phyloP scores from a whole-genome alignment of 2,888 invertebrate species.

The Stenoptilia bipunctidactyla region DNA sequence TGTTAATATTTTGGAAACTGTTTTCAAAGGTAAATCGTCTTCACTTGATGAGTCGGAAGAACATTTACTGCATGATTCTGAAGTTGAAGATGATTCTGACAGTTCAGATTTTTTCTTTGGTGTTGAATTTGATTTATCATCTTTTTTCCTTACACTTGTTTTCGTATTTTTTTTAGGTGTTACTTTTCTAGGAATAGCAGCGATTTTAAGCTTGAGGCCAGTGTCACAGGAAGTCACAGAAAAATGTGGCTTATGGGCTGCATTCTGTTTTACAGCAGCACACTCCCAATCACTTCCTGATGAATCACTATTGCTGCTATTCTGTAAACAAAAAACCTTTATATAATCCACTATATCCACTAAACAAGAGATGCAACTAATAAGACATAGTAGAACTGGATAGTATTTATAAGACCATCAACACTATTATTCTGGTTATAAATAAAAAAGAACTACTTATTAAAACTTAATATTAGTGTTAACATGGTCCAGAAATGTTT shows the following conservation, averaged over 20 bases:
- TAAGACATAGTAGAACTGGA: no score
- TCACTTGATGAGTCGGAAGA: slow-evolving; percentile 58
- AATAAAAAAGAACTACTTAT: background rate
- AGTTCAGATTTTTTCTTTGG: slow-evolving; percentile 26
- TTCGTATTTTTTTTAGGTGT: slow-evolving; percentile 43
- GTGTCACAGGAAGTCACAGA: slow-evolving; percentile 74
- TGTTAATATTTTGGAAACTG: slow-evolving; percentile 47
- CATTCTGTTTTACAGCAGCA: slow-evolving; percentile 37
- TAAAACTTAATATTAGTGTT: background rate
- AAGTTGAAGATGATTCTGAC: slow-evolving; percentile 40
- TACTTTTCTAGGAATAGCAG: slow-evolving; percentile 65
- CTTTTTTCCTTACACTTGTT: slow-evolving; percentile 47
- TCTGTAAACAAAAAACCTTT: slow-evolving; percentile 40
- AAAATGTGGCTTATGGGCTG: slow-evolving; percentile 61
- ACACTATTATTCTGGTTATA: background rate
- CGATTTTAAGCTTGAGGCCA: slow-evolving; percentile 72
- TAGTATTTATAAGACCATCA: slow-evolving; percentile 5
- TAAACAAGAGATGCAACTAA: slow-evolving; percentile 3
- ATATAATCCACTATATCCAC: slow-evolving; percentile 6
- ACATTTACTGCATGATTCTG: slow-evolving; percentile 64
- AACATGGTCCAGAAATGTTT: no score
- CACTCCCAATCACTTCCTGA: slow-evolving; percentile 62
- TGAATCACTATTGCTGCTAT: slow-evolving; percentile 47
- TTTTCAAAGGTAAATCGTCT: slow-evolving; percentile 53
- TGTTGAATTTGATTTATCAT: slow-evolving; percentile 22